Conservation (phyloP, 1,140 invertebrate species). For the Scaptomyza pallida region DNA sequence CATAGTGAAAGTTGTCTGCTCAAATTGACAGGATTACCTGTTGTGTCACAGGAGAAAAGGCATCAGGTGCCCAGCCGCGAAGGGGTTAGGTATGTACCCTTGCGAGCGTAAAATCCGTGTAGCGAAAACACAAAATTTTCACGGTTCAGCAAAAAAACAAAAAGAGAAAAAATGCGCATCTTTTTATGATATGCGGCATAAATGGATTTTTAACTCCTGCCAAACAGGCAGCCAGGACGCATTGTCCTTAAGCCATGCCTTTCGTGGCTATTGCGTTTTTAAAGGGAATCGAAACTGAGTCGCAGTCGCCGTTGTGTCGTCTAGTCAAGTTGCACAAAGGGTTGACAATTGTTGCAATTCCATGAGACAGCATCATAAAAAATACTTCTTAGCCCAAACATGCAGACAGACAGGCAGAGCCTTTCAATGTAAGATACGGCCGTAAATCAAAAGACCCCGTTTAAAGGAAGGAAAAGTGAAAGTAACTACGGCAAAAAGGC, state of each 20-base stretch:
- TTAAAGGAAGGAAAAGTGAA: constrained; percentile 55
- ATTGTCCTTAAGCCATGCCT: constrained; percentile 42
- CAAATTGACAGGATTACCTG: constrained; percentile 16
- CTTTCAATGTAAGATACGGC: constrained; percentile 28
- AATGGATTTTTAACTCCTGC: constrained; percentile 76
- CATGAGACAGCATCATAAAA: constrained; percentile 59
- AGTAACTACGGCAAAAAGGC: constrained; percentile 19
- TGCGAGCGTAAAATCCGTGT: constrained; percentile 69
- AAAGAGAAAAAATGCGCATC: constrained; percentile 51
- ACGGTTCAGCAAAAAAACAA: constrained; percentile 50
- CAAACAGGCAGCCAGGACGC: constrained; percentile 72
- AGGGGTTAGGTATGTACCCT: constrained; percentile 57
- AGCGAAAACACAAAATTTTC: constrained; percentile 65
- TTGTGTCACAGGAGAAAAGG: constrained; percentile 13
- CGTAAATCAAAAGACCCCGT: constrained; percentile 64
- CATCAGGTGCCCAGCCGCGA: constrained; percentile 65
- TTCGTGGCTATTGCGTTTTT: constrained; percentile 47
- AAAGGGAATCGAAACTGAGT: constrained; percentile 54
- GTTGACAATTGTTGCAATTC: constrained; percentile 80
- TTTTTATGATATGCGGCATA: constrained; percentile 79
- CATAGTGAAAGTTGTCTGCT: constrained; percentile 27
- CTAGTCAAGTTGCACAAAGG: constrained; percentile 76
- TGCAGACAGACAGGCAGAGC: not conserved
- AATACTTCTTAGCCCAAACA: constrained; percentile 5
- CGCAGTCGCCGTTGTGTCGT: constrained; percentile 10